Evolutionary conservation across 2,888 invertebrate species (phyloP), one percentile per base, ranked within the genome.

Genomic region (Lordiphosa fenestrarum): DNA sequence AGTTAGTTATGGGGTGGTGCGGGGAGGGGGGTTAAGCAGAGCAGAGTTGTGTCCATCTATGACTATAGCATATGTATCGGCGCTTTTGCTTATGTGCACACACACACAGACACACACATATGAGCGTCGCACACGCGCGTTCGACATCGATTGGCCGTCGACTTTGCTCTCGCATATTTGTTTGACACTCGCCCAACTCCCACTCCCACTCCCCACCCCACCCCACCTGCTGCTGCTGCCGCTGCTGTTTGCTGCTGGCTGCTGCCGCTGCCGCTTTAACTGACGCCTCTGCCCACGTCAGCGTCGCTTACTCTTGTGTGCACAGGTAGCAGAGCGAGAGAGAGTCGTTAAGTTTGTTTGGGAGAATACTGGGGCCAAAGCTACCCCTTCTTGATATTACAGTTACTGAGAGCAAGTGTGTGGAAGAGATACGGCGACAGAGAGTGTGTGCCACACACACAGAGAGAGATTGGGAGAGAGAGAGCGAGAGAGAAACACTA

Each of bases 91-190:
- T 71, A 74, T 73, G 56, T 74, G 71, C 71, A 59, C 56, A 42
- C 52, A 38, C 52, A 44, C 47, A 12, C 46, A 19, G 60, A 25
- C 59, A 19, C 64, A 25, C 59, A 33, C 54, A 64, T 42, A 62
- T 42, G 33, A 73, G 82, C 63, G 77, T 77, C 77, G 77, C 77
- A 77, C 77, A 77, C 73, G 82, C 77, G 77, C 77, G 71, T 73
- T 82, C 73, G 70, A 62, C 82, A 77, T 82, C 82, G 77, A 77
- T 77, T 77, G 77, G 82, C 75, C 75, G 53, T 53, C 62, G 62
- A 53, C 62, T 60, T 48, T 51, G 73, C 82, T 77, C 76, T 81
- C 76, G 60, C 76, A 69, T 57, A 67, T 66, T 65, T 53, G 66
- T 73, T 71, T 71, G 69, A 66, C 71, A 63, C 48, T 55, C 50